Conservation (phyloP, 1,140 invertebrate species). For the Notospermus geniculatus region DNA sequence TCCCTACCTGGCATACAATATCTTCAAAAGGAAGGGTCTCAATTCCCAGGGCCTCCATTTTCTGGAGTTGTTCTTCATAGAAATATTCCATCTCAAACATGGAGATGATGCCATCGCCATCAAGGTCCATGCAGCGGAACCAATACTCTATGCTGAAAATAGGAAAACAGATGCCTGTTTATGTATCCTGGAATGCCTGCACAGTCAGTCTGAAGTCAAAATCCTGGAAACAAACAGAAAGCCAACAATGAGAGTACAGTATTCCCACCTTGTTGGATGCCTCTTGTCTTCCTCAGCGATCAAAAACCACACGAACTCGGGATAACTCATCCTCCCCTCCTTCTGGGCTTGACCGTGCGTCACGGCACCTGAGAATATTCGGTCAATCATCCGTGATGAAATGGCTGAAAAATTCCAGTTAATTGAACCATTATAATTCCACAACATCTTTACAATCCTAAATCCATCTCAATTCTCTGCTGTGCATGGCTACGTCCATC, state of each 20-base stretch:
- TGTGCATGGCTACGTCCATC: too few species aligned
- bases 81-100: constrained; percentile 99
- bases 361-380: constrained; percentile 96
- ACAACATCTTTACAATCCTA: too few species aligned
- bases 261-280: constrained; percentile 73
- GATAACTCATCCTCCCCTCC: constrained; percentile 88
- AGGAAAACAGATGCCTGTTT: too few species aligned
- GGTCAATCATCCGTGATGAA: constrained; percentile 91
- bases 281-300: constrained; percentile 98
- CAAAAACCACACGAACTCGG: constrained; percentile 99
- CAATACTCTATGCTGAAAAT: constrained; percentile 62
- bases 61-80: constrained; percentile 95
- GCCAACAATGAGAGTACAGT: background rate
- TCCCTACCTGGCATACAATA: constrained; percentile 95
- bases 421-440: too few species aligned
- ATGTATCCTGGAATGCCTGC: too few species aligned
- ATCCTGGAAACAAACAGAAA: too few species aligned
- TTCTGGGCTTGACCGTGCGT: constrained; percentile 61
- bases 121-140: constrained; percentile 94
- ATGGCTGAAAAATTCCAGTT: constrained; percentile 66
- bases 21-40: constrained; percentile 96
- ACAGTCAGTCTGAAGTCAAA: too few species aligned
- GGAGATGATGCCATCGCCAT: constrained; percentile 95
- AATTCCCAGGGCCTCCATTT: constrained; percentile 95
- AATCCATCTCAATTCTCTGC: too few species aligned